These are phyloP conservation scores for Centropyge bicolor DNA, from an alignment of 2,797 vertebrate genomes.

Conservation along the genomic window DNA sequence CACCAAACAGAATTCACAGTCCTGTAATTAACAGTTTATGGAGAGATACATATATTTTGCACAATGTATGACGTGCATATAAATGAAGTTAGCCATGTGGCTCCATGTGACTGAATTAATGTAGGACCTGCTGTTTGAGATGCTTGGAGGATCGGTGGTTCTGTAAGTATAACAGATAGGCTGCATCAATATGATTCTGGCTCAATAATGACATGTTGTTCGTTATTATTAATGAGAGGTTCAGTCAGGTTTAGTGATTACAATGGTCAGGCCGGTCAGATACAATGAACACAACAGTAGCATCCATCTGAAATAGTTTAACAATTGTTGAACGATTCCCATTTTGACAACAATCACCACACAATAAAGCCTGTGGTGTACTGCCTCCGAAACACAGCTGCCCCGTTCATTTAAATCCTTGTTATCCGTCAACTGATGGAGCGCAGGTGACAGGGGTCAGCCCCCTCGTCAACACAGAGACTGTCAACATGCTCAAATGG, in stretches of 20 bases:
- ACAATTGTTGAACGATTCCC: not conserved
- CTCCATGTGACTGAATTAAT: too few relatives aligned
- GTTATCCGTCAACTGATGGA: not conserved
- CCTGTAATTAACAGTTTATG: too few relatives aligned
- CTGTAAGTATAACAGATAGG: not conserved
- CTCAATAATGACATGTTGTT: not conserved
- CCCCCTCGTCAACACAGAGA: not conserved
- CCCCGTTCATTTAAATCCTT: not conserved
- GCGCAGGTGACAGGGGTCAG: not conserved
- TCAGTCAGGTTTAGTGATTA: not conserved
- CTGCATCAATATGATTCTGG: not conserved
- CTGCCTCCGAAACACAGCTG: not conserved
- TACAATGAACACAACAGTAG: too few relatives aligned
- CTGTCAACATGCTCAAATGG: not conserved
- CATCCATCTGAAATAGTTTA: not conserved
- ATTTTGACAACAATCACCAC: not conserved
- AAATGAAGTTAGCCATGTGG: too few relatives aligned
- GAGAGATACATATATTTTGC: too few relatives aligned
- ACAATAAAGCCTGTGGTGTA: not conserved
- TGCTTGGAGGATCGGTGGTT: not conserved
- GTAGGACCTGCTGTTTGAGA: not conserved
- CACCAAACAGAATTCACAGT: too few relatives aligned
- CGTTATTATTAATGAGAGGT: not conserved
- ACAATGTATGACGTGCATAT: too few relatives aligned
- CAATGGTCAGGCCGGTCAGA: not conserved